Base-by-base conservation (phyloP, 2,797 vertebrate species). In the Chelon auratus region DNA sequence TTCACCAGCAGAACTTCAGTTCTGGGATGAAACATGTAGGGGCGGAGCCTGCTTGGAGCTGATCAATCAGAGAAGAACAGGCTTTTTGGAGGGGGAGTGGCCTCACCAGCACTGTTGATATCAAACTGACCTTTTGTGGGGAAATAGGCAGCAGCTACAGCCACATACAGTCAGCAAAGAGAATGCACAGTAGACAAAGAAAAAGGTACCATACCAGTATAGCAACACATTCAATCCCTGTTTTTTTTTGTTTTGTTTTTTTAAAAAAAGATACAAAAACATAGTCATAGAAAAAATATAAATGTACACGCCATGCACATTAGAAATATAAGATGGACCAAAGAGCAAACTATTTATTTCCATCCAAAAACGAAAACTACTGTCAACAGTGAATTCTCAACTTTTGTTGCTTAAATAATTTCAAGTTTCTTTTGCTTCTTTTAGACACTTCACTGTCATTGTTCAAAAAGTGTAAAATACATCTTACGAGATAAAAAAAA, bases 261-360 rank as follows among this genome's bases (percentile, higher is more conserved):
- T 26, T 4, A 15, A 13, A 53, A 72, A 83, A 64, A 55, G 4
- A 65, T 39, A 70, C 17, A 75, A 70, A 82, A 81, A 78, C 15
- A 45, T 54, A 62, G 81, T 74, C 72, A 75, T 78, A 83, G 47
- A 90, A 90, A 92, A 33, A 87, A 89, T 71, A 80, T 75, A 89
- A 92, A 92, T 90, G 89, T 78, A 84, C 72, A 84, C 79, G 45
- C 89, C 80, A 83, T 84, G 84, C 80, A 85, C 56, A 77, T 89
- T 82, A 85, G 80, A 92, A 91, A 91, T 80, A 85, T 79, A 71
- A 78, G 77, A 83, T 11, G 58, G 80, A 88, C 77, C 82, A 80
- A 80, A 85, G 76, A 84, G 66, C 66, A 53, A 78, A 75, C 80
- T 74, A 83, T 11, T 65, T 51, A 70, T 75, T 75, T 77, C 42